Evolutionary conservation across 2,113 vertebrate genomes (phyloP).

Genomic region (Xiphias gladius): DNA sequence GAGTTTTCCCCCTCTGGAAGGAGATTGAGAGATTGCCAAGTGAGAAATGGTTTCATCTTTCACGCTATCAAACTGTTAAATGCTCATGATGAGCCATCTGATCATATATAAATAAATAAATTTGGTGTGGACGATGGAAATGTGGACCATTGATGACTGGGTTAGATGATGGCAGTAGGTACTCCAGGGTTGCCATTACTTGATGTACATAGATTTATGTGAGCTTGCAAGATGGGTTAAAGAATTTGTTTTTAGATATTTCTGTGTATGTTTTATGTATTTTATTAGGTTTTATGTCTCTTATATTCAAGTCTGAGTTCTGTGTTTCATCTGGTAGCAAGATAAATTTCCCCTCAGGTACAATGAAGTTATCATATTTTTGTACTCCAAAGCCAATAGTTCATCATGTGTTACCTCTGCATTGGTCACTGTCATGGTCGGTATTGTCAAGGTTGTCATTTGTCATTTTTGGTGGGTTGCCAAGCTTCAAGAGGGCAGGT

Average conservation of each 20-base stretch:
- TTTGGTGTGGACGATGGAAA: conserved; percentile 17
- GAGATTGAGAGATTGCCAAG: neutral
- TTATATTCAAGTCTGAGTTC: too few relatives aligned
- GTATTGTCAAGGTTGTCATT: neutral
- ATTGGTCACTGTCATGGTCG: neutral
- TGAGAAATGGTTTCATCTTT: neutral
- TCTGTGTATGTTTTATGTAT: neutral
- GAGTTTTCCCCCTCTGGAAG: neutral
- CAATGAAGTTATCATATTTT: neutral
- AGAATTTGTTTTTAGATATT: neutral
- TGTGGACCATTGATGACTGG: neutral
- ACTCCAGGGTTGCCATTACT: neutral
- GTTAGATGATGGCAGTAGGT: neutral
- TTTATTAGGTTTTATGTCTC: neutral
- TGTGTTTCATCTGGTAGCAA: too few relatives aligned
- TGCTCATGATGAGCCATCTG: conserved; percentile 1
- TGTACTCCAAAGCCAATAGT: neutral
- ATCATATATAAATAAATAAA: too few relatives aligned
- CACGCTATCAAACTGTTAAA: neutral
- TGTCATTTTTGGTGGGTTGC: neutral
- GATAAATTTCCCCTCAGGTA: too few relatives aligned
- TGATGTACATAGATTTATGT: neutral
- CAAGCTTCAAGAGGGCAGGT: neutral
- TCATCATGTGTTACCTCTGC: neutral
- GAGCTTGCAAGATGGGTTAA: neutral